phyloP scores from a whole-genome alignment of 1,140 invertebrate species.

The Wiebesia pumilae region DNA sequence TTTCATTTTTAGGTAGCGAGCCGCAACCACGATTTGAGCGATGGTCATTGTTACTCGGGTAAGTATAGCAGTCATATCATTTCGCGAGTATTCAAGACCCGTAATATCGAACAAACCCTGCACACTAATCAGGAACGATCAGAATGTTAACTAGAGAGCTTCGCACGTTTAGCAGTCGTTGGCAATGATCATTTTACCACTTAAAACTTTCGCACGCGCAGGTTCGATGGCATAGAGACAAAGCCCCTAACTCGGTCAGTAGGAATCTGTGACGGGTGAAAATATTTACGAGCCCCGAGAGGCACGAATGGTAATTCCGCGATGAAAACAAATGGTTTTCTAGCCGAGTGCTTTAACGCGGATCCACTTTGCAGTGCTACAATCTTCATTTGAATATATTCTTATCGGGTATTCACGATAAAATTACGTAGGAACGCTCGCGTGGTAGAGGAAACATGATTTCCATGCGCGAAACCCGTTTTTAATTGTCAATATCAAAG shows the following conservation, averaged over 20 bases:
- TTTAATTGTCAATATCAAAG: neutral
- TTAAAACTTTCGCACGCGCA: slow-evolving; percentile 41
- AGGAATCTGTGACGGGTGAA: slow-evolving; percentile 72
- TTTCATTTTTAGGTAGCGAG: slow-evolving; percentile 67
- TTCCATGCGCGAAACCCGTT: neutral
- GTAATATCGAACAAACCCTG: too few species aligned
- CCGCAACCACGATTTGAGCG: slow-evolving; percentile 71
- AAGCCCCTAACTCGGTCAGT: slow-evolving; percentile 66
- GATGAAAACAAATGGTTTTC: slow-evolving; percentile 39
- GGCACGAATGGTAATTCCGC: slow-evolving; percentile 30
- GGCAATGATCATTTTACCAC: slow-evolving; percentile 24
- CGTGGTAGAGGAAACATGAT: neutral
- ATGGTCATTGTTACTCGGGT: slow-evolving; percentile 85
- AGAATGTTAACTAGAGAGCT: neutral
- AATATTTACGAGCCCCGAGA: slow-evolving; percentile 51
- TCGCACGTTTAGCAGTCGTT: neutral
- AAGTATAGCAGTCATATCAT: slow-evolving; percentile 63
- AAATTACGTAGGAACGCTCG: neutral
- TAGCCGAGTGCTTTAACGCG: neutral
- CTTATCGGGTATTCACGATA: neutral
- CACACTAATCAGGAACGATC: neutral
- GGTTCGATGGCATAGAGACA: neutral
- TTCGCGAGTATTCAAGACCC: neutral
- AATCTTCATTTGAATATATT: neutral
- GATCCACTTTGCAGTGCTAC: neutral